Evolutionary conservation across 2,113 vertebrate genomes (phyloP).

Genomic region (Nothoprocta perdicaria): DNA sequence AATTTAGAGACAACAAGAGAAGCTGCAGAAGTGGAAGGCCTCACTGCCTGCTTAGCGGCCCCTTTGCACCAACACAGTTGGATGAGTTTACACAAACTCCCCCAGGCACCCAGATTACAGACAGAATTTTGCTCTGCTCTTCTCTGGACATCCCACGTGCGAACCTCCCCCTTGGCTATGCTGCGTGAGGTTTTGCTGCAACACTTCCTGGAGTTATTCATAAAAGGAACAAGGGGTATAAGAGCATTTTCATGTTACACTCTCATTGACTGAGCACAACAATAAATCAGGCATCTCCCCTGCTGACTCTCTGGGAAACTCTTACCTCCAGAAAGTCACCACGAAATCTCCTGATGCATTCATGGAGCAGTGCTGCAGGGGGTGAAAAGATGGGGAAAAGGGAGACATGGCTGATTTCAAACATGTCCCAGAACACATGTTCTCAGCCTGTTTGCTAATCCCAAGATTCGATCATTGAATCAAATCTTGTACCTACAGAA

Average conservation of each 20-base stretch:
- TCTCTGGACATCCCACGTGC: background rate
- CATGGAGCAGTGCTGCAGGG: background rate
- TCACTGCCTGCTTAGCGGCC: background rate
- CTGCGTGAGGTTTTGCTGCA: background rate
- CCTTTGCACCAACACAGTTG: background rate
- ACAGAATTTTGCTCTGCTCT: background rate
- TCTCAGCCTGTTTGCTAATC: constrained; percentile 48
- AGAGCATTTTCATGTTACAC: background rate
- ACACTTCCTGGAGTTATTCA: constrained; percentile 21
- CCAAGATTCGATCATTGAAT: background rate
- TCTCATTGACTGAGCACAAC: background rate
- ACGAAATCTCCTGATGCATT: background rate
- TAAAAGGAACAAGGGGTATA: constrained; percentile 24
- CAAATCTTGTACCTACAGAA: background rate
- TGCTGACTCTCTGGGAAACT: constrained; percentile 1
- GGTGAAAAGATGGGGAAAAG: background rate
- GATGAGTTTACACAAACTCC: background rate
- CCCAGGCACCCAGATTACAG: background rate
- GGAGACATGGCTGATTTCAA: background rate
- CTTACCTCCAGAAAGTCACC: background rate
- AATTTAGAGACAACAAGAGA: background rate
- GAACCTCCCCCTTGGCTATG: background rate
- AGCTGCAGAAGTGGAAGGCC: background rate
- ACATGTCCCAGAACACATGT: constrained; percentile 4
- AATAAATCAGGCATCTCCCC: constrained; percentile 7